Percentiles rank a stretch among this genome's conserved stretches.
These are phyloP conservation scores for Danaus melanippus DNA, from an alignment of 1,140 invertebrate species.

Conservation along the genomic window DNA sequence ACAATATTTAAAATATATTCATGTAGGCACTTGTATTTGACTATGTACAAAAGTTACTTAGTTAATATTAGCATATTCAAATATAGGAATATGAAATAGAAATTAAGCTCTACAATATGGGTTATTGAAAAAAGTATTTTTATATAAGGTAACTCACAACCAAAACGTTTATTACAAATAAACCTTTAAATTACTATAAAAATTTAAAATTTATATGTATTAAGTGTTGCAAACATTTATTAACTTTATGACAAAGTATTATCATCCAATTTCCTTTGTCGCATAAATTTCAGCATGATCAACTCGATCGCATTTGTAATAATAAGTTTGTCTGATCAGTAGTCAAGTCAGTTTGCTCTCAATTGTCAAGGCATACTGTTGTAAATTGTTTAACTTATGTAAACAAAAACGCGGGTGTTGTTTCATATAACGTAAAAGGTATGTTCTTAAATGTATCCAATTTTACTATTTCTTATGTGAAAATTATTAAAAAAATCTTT, in stretches of 20 bases:
- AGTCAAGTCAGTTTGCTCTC: constrained; percentile 19
- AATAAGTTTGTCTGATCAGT: constrained; percentile 9
- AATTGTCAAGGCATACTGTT: constrained; percentile 15
- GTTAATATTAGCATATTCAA: too few species aligned
- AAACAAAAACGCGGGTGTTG: background rate
- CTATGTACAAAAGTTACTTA: too few species aligned
- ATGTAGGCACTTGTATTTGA: too few species aligned
- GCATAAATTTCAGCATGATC: constrained; percentile 10
- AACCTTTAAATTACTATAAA: background rate
- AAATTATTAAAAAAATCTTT: constrained; percentile 2
- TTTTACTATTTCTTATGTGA: too few species aligned
- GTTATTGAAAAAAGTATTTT: too few species aligned
- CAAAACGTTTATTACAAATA: too few species aligned
- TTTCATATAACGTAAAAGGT: too few species aligned
- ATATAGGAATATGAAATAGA: too few species aligned
- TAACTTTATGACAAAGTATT: background rate
- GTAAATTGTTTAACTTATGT: constrained; percentile 6
- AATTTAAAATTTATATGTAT: background rate
- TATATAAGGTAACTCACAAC: too few species aligned
- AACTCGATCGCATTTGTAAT: constrained; percentile 18
- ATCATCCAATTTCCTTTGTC: background rate
- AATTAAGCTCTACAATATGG: too few species aligned
- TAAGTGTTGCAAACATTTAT: constrained; percentile 3
- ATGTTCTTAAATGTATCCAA: too few species aligned
- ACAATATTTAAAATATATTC: too few species aligned